Evolutionary conservation across 2,888 invertebrate species (phyloP), one percentile per base, ranked within the genome.

Genomic region (Iphiclides podalirius): DNA sequence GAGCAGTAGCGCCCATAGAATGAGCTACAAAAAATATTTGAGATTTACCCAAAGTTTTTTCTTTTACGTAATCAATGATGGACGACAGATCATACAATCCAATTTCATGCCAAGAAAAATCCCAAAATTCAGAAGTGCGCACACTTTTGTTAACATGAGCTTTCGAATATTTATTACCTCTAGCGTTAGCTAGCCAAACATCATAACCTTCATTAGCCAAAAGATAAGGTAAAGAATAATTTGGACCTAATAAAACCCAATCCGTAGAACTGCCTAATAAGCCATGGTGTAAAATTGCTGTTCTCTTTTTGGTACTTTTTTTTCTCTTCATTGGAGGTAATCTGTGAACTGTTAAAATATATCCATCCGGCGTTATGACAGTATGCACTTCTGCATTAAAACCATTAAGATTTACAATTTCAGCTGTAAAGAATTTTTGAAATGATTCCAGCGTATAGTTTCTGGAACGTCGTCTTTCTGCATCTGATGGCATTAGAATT

Each of bases 101-200:
- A n/a, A 77, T 74, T 65, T 79, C 76, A 52, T 79, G 72, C 60
- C 66, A 75, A 1, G 76, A 67, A 58, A 75, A 79, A 56, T 79
- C 58, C 75, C 75, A 78, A 53, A 64, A 74, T 1, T 66, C 60
- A 6, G 46, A 6, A 0, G 58, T 52, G 4, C 63, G 52, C 0
- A 52, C n/a, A 3, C 31, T 47, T 39, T 49, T 60, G 1, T 14
- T 58, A 0, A 52, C 35, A 48, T 72, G 69, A 2, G 46, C 46
- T 48, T 47, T 71, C 12, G 75, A 73, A 52, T 75, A 79, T 55
- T 59, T 66, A 43, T 72, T 79, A 12, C 77, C 74, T 52, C 75
- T 66, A 4, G 70, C 70, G 47, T 90, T 90, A 7, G 84, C 71
- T 77, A 76, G 86, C 94, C 81, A 94, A 0, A 90, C 88, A 53